These are phyloP conservation scores for Ophion ventricosus DNA, from an alignment of 2,888 invertebrate species.

Conservation along the genomic window DNA sequence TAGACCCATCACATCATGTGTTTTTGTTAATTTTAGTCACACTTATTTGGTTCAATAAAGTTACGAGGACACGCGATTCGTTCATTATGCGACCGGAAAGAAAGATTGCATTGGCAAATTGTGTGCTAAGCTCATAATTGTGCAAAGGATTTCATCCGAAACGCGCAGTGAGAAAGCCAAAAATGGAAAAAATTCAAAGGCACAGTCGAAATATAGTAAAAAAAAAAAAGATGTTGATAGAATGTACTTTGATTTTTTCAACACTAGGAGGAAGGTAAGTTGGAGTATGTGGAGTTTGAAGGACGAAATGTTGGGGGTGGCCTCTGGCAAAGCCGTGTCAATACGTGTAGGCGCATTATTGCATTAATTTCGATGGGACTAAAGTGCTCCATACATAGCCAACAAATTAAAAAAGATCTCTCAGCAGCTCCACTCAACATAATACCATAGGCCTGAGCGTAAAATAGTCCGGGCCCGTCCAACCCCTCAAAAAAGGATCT, in stretches of 20 bases:
- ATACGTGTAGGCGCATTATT: constrained; percentile 27
- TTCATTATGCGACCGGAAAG: too few relatives aligned
- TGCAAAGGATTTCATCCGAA: too few relatives aligned
- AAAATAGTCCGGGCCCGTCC: not conserved
- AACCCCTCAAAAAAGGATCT: constrained; percentile 6
- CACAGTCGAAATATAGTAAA: not conserved
- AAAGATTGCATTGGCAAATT: too few relatives aligned
- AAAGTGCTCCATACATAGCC: constrained; percentile 33
- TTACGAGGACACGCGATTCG: too few relatives aligned
- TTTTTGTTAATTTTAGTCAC: too few relatives aligned
- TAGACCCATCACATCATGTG: too few relatives aligned
- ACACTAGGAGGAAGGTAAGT: not conserved
- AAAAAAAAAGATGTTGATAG: not conserved
- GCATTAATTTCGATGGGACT: constrained; percentile 36
- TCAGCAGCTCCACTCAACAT: constrained; percentile 31
- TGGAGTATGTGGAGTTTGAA: not conserved
- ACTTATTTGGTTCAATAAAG: too few relatives aligned
- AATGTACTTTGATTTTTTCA: not conserved
- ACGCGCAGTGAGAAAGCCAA: not conserved
- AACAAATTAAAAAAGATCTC: constrained; percentile 41
- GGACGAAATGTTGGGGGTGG: constrained; percentile 2
- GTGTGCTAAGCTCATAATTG: too few relatives aligned
- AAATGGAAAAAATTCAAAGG: not conserved
- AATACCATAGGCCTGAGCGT: constrained; percentile 17
- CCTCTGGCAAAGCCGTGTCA: constrained; percentile 26